Base-by-base conservation (phyloP, 2,888 invertebrate genomes). In the Drosophila kuntzei region DNA sequence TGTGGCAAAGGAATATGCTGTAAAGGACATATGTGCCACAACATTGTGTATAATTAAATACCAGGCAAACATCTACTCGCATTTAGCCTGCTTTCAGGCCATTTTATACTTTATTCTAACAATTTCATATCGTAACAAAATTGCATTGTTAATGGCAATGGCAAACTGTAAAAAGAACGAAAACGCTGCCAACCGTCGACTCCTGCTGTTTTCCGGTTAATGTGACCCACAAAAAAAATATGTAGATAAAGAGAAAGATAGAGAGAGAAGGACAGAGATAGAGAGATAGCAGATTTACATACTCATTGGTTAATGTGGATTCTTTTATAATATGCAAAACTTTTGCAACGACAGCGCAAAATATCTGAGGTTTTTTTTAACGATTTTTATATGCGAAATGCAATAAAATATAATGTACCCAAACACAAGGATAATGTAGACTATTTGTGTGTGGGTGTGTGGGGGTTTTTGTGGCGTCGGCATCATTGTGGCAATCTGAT, bases 351-450 rank as follows among this genome's bases (percentile, higher is more conserved):
- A 72, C 80, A 79, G 60, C 81, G 60, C 49, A 59, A 70, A 76
- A 76, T 79, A 69, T 61, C 74, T 78, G 61, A 55, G 75, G 39
- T 44, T 59, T 25, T 36, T 44, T 39, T 46, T 37, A 20, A 61
- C 58, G 46, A 46, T 66, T 49, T 43, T 11, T 66, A 34, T 37
- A 29, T 8, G 49, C 58, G 27, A 22, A 67, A 55, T 71, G 78
- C 71, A 84, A 87, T 84, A 87, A 87, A 86, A 84, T 55, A 72
- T 74, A 83, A 77, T 73, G 72, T 46, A 16, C n/a, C 59, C 53
- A 43, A 16, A 55, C 29, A 44, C 32, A 51, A 32, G 72, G 72
- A 82, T 71, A 82, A 71, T 67, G 54, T 71, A 41, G 36, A 62
- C 41, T 51, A 57, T 57, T 7, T 53, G 53, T 34, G 6, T 54